Percentiles rank a stretch among this genome's conserved stretches.
These are phyloP conservation scores for Chaetophractus vellerosus DNA, from an alignment of 2,797 vertebrate species.

Conservation along the genomic window DNA sequence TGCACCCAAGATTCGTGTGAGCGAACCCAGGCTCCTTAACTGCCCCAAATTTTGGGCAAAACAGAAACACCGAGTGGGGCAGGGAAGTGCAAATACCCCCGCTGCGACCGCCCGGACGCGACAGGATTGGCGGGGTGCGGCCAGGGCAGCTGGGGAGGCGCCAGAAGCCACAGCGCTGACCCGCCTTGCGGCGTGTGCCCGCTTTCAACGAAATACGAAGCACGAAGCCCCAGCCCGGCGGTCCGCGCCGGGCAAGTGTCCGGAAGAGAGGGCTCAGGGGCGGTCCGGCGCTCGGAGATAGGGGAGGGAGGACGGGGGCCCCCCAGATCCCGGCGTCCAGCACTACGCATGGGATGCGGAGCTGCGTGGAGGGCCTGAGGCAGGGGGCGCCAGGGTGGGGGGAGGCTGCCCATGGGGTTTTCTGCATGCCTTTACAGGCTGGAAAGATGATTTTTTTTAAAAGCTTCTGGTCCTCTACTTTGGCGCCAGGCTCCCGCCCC, in stretches of 20 bases:
- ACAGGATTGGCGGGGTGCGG: fast-evolving
- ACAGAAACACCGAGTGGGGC: neutral
- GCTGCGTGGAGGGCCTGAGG: neutral
- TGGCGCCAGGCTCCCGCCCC: neutral
- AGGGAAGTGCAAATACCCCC: neutral
- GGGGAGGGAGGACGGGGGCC: too few species aligned
- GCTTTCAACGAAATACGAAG: constrained; percentile 67
- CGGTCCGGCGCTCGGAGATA: neutral
- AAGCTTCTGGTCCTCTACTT: neutral
- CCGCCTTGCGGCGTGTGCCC: neutral
- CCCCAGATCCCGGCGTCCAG: fast-evolving
- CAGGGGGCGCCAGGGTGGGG: neutral
- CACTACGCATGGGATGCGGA: fast-evolving
- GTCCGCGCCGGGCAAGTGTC: neutral
- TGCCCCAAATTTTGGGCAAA: neutral
- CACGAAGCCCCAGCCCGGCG: neutral
- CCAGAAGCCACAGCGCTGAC: neutral
- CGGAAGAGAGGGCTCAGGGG: neutral
- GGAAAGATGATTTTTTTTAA: neutral
- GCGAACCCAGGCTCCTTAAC: neutral
- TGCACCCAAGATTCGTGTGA: neutral
- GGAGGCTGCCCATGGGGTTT: neutral
- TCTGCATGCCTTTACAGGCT: neutral
- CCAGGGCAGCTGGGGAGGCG: neutral
- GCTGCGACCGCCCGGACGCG: fast-evolving